Evolutionary conservation across 2,797 vertebrate genomes (phyloP), one percentile per base, ranked within the genome.

Genomic region (Crenuchus spilurus): DNA sequence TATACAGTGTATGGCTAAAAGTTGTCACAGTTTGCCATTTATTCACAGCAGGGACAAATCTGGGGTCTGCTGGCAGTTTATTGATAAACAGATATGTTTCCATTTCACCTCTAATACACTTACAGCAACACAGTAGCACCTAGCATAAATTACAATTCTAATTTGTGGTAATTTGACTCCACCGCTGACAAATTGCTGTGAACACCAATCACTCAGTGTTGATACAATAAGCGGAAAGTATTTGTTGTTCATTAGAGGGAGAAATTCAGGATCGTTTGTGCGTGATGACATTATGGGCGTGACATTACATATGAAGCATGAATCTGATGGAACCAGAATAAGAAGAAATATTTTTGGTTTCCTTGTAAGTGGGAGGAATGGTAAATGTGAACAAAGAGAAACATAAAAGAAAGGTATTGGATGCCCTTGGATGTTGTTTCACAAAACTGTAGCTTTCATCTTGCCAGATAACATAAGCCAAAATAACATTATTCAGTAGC

Each of bases 101-200:
- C 24, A 26, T 63, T 41, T 72, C 69, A 72, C 60, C 54, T n/a
- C n/a, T 49, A 60, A 61, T 60, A 68, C 72, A 61, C 68, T 72
- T 69, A 72, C 33, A 66, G 57, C 44, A 75, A 67, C 49, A 72
- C 20, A 41, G 61, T 68, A 33, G 72, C 30, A 62, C 60, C 26
- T 41, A 65, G 66, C 69, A 66, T 76, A 79, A 76, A 80, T 71
- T 73, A 73, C 62, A 61, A 52, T 70, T 69, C 24, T 54, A 71
- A 81, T 75, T 75, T 62, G 68, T 49, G 30, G 65, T 74, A 71
- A 78, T 82, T 76, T 71, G n/a, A 72, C 74, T 76, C 46, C 5
- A 8, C 26, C 75, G 76, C 72, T 72, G 62, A 44, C 71, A 55
- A 78, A 78, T 74, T 60, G 70, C 31, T 60, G 55, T 64, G 41